Evolutionary conservation across 1,140 invertebrate species (phyloP), one percentile per base, ranked within the genome.

Genomic region (Drosophila erecta): DNA sequence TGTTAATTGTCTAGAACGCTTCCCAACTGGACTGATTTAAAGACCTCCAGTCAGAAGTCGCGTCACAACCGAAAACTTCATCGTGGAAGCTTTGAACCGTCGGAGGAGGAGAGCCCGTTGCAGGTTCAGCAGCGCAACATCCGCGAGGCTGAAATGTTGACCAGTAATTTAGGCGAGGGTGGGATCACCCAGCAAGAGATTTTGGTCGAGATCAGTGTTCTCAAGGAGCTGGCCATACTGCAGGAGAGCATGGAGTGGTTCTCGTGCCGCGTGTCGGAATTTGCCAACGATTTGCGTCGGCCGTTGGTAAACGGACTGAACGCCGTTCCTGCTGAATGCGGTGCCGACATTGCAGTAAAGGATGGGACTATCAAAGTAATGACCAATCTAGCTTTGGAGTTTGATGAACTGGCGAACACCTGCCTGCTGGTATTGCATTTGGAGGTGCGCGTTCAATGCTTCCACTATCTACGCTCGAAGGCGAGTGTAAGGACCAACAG

Each of bases 391-490:
- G 96, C 96, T 1, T 93, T 95, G 61, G 96, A 97, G 64, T 98
- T 98, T 83, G 96, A 97, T 87, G 96, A 98, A 75, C 94, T 99
- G 44, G 95, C 97, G 0, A 96, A 99, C 86, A 98, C 96, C 37
- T 98, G 97, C 91, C 94, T 99, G 38, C 92, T 99, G 15, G 95
- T 99, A 30, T 92, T 99, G 24, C 98, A 99, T 94, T 93, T 99
- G 76, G 98, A 99, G 94, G 96, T 97, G 46, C 94, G 98, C 65
- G 97, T 99, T 33, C 97, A 98, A 90, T 99, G 98, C 92, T 99
- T 99, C 92, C 97, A 97, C 92, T 98, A 98, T 93, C 93, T 99
- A 41, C 93, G 93, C 90, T 71, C 93, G 85, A 90, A 93, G 76
- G 50, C 91, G 51, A 81, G 71, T 33, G 70, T 78, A 3, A 77